Percentiles rank a stretch among this genome's conserved stretches.
phyloP scores from a whole-genome alignment of 53 echinoderm and acorn worm species.

The Echinarachnius parma region DNA sequence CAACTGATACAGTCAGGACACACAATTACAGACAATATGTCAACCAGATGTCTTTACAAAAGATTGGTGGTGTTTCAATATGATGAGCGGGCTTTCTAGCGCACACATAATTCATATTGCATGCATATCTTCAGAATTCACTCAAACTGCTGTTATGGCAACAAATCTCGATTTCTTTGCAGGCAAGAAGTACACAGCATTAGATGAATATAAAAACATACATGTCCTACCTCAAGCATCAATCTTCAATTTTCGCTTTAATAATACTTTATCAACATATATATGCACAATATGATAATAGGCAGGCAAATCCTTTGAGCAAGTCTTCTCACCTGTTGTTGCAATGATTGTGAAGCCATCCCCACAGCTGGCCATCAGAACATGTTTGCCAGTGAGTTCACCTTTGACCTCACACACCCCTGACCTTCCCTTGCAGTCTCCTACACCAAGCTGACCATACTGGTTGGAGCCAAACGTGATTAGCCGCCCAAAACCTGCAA shows the following conservation, averaged over 20 bases:
- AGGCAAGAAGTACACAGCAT: too few species aligned
- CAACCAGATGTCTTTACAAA: neutral
- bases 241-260: too few species aligned
- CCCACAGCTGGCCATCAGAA: slow-evolving; percentile 73
- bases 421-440: slow-evolving; percentile 78
- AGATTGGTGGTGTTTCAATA: neutral
- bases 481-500: slow-evolving; percentile 69
- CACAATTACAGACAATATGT: neutral
- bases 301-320: neutral
- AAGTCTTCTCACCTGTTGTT: slow-evolving; percentile 75
- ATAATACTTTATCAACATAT: too few species aligned
- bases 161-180: too few species aligned
- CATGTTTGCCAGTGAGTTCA: slow-evolving; percentile 67
- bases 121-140: neutral
- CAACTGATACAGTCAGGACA: too few species aligned
- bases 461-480: slow-evolving; percentile 92
- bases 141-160: neutral
- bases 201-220: too few species aligned
- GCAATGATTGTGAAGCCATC: slow-evolving; percentile 94
- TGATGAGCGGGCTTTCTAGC: too few species aligned
- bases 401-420: slow-evolving; percentile 84
- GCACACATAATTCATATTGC: too few species aligned
- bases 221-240: too few species aligned
- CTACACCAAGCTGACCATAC: slow-evolving; percentile 93
- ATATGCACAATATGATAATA: neutral